phyloP scores from a whole-genome alignment of 2,797 vertebrate species.

The Ibycter americanus region DNA sequence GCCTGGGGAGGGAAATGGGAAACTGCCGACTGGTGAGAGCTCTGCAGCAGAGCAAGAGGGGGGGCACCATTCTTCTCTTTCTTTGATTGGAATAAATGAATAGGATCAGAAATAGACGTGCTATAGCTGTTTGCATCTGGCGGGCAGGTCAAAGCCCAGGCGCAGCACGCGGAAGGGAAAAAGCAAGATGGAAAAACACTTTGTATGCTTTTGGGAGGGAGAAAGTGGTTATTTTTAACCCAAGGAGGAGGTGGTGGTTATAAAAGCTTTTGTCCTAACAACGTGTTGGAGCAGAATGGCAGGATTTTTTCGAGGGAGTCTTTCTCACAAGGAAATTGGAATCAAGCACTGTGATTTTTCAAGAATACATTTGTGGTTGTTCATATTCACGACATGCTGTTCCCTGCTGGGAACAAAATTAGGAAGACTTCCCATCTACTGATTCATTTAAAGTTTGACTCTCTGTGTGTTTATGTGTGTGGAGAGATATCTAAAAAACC shows the following conservation, averaged over 20 bases:
- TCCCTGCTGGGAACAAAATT: constrained; percentile 11
- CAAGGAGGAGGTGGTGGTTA: background rate
- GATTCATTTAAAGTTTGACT: background rate
- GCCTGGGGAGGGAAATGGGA: background rate
- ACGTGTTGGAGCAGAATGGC: background rate
- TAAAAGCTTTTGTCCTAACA: constrained; percentile 4
- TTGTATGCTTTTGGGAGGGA: background rate
- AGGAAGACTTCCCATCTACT: constrained; percentile 32
- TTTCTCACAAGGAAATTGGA: constrained; percentile 13
- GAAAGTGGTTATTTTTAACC: constrained; percentile 21
- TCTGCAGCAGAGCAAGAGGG: background rate
- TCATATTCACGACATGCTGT: background rate
- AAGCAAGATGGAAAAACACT: background rate
- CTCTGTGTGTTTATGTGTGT: background rate
- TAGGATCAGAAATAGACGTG: background rate
- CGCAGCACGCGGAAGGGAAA: background rate
- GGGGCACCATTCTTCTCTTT: background rate
- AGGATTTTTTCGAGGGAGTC: background rate
- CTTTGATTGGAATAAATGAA: background rate
- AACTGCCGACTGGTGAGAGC: background rate
- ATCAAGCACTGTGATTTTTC: constrained; percentile 10
- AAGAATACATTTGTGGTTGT: background rate
- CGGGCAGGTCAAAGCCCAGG: background rate
- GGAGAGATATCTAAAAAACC: background rate
- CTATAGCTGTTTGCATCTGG: background rate